phyloP scores from a whole-genome alignment of 2,888 invertebrate genomes.

The Zaprionus bogoriensis region DNA sequence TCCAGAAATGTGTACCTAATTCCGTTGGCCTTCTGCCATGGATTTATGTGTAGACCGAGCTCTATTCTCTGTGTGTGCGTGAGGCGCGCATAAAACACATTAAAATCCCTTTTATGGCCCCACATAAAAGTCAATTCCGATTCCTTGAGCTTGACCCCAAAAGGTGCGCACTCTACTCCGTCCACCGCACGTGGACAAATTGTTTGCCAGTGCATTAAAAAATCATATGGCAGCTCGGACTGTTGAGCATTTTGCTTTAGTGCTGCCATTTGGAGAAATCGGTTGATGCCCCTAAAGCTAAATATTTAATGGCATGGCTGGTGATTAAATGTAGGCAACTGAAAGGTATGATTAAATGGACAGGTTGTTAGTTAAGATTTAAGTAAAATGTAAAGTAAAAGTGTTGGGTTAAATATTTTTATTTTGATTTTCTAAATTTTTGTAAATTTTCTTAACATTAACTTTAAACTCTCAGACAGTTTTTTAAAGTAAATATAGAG shows the following conservation, averaged over 20 bases:
- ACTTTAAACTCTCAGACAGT: no score
- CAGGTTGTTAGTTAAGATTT: no score
- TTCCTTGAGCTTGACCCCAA: conserved; percentile 41
- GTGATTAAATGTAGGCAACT: neutral
- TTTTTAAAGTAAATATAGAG: no score
- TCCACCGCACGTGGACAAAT: conserved; percentile 19
- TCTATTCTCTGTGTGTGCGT: conserved; percentile 19
- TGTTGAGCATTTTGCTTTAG: conserved; percentile 15
- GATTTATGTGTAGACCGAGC: conserved; percentile 56
- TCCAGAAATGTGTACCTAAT: conserved; percentile 32
- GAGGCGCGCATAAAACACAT: conserved; percentile 59
- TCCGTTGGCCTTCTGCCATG: conserved; percentile 41
- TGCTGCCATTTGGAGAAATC: neutral
- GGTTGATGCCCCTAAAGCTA: conserved; percentile 10
- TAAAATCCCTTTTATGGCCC: conserved; percentile 69
- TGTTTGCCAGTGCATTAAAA: conserved; percentile 52
- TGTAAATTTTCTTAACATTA: no score
- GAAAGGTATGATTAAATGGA: no score
- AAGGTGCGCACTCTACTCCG: conserved; percentile 44
- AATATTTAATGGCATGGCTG: conserved; percentile 10
- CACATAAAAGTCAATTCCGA: conserved; percentile 67
- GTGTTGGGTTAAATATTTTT: no score
- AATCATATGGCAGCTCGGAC: conserved; percentile 41
- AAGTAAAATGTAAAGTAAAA: no score
- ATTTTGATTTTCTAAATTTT: no score